A percentile compares a stretch with the other conserved stretches of the same genome.
phyloP scores from a whole-genome alignment of 2,797 vertebrate species.

The Cirrhinus mrigala region DNA sequence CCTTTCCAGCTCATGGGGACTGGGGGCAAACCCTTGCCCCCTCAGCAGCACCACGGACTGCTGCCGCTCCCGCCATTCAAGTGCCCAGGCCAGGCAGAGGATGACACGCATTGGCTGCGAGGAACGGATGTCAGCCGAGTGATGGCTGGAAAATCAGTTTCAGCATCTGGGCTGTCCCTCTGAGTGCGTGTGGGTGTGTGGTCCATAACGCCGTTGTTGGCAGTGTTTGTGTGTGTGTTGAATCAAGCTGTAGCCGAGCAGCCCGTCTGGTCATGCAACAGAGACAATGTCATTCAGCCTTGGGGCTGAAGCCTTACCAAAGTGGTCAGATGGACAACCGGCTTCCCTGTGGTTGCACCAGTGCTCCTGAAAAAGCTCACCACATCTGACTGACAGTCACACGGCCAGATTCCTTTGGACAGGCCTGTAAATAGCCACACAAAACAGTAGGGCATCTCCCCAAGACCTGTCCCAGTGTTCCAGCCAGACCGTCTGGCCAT shows the following conservation, averaged over 20 bases:
- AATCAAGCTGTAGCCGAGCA: slow-evolving; percentile 82
- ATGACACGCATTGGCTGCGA: slow-evolving; percentile 72
- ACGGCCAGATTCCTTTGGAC: slow-evolving; percentile 81
- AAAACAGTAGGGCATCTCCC: slow-evolving; percentile 72
- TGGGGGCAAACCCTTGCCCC: slow-evolving; percentile 72
- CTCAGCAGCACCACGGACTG: slow-evolving; percentile 69
- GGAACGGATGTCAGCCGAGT: slow-evolving; percentile 74
- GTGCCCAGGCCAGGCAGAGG: slow-evolving; percentile 72
- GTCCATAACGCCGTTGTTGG: slow-evolving; percentile 33
- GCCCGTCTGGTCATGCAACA: slow-evolving; percentile 79
- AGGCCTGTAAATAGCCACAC: slow-evolving; percentile 79
- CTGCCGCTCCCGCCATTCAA: slow-evolving; percentile 71
- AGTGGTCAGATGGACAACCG: slow-evolving; percentile 83
- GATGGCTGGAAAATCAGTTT: slow-evolving; percentile 80
- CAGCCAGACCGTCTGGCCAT: slow-evolving; percentile 73
- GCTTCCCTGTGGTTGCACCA: slow-evolving; percentile 81
- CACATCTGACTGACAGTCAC: slow-evolving; percentile 80
- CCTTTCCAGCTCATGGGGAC: slow-evolving; percentile 80
- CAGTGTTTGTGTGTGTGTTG: slow-evolving; percentile 45
- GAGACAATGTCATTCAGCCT: slow-evolving; percentile 82
- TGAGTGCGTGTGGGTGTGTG: slow-evolving; percentile 64
- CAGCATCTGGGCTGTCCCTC: slow-evolving; percentile 71
- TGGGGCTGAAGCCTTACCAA: slow-evolving; percentile 76
- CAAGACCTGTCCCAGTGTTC: slow-evolving; percentile 77
- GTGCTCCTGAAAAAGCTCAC: slow-evolving; percentile 71